Conservation (phyloP, 1,140 invertebrate genomes). For the Dendroctonus ponderosae region DNA sequence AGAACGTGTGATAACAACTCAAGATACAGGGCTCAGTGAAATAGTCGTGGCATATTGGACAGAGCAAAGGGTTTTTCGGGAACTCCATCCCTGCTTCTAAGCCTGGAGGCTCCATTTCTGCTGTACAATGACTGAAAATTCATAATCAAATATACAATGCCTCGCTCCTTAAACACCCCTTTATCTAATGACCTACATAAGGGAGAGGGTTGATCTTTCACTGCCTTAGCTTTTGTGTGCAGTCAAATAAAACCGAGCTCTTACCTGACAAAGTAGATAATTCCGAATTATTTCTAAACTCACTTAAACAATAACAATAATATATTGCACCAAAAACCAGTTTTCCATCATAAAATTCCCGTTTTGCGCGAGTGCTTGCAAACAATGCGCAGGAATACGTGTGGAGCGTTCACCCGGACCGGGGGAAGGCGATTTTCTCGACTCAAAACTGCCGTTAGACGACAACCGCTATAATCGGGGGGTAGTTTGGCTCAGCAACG, state of each 20-base stretch:
- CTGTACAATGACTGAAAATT: slow-evolving; percentile 37
- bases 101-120: slow-evolving; percentile 46
- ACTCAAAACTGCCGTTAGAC: no score
- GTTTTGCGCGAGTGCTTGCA: no score
- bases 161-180: not conserved
- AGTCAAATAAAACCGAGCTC: slow-evolving; percentile 4
- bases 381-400: no score
- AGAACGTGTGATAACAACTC: slow-evolving; percentile 69
- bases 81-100: slow-evolving; percentile 47
- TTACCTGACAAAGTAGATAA: slow-evolving; percentile 48
- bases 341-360: no score
- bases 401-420: no score
- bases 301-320: no score
- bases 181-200: not conserved
- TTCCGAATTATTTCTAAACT: slow-evolving; percentile 27
- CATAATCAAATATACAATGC: not conserved
- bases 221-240: not conserved
- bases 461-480: no score
- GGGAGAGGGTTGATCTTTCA: not conserved
- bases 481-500: no score
- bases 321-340: no score
- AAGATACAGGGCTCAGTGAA: slow-evolving; percentile 67
- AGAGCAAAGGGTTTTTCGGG: slow-evolving; percentile 62
- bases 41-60: slow-evolving; percentile 66
- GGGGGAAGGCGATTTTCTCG: no score